Percentiles rank a stretch among this genome's conserved stretches.
Conservation (phyloP, 2,797 vertebrate species). For the Propithecus deckenii region DNA sequence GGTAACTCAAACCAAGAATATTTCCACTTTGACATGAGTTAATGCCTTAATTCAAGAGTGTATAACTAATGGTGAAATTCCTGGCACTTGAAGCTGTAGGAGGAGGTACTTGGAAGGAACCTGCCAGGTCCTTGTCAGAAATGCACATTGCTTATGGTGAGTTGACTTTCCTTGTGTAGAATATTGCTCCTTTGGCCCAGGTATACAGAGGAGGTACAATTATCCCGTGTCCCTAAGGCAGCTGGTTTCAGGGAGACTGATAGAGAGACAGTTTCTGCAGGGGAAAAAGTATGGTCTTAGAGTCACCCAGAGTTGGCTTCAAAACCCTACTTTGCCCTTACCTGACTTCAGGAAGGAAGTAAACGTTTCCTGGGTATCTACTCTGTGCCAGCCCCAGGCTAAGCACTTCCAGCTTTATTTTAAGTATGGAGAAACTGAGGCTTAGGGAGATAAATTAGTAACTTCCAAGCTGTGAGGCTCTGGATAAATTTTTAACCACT, state of each 20-base stretch:
- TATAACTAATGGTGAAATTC: not conserved
- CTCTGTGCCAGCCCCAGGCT: not conserved
- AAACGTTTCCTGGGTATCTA: not conserved
- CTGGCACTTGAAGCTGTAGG: not conserved
- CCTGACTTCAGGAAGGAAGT: not conserved
- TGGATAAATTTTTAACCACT: not conserved
- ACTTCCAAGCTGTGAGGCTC: not conserved
- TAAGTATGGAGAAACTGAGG: conserved; percentile 16
- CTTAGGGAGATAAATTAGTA: not conserved
- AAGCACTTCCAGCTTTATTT: not conserved
- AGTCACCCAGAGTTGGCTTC: not conserved
- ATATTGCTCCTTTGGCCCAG: not conserved
- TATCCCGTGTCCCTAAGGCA: not conserved
- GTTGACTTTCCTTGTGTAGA: not conserved
- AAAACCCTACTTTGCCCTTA: not conserved
- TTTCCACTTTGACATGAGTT: not conserved
- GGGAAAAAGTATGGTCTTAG: not conserved
- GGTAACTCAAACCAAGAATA: not conserved
- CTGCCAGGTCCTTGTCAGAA: not conserved
- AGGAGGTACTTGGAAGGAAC: not conserved
- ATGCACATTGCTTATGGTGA: not conserved
- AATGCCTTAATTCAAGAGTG: not conserved
- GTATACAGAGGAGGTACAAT: not conserved
- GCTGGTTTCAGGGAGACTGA: not conserved
- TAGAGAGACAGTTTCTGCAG: not conserved